Evolutionary conservation across 2,113 vertebrate genomes (phyloP).

Genomic region (Condylura cristata): DNA sequence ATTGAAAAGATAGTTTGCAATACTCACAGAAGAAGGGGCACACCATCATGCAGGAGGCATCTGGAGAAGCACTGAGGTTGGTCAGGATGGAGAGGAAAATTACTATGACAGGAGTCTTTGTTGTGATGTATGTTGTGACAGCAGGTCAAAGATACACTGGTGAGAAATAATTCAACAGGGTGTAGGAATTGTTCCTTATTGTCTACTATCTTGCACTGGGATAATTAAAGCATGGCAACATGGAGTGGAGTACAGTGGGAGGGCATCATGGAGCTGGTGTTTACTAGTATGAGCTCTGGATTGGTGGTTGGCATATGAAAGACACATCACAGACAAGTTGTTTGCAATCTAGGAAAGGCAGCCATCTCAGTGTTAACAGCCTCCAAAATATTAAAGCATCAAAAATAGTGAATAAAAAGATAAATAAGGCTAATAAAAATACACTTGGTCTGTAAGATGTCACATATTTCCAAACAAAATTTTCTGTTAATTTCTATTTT

Average conservation of each 20-base stretch:
- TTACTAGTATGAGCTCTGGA: background rate
- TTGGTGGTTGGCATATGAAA: background rate
- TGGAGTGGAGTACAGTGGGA: background rate
- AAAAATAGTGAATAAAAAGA: background rate
- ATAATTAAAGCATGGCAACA: background rate
- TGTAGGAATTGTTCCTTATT: background rate
- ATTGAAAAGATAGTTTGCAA: background rate
- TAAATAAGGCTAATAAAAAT: conserved; percentile 7
- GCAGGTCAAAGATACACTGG: background rate
- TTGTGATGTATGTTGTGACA: background rate
- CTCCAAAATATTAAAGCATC: background rate
- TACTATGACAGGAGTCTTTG: background rate
- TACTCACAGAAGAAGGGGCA: background rate
- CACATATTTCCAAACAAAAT: background rate
- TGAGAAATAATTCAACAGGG: background rate
- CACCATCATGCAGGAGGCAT: background rate
- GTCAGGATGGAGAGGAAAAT: background rate
- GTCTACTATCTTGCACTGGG: background rate
- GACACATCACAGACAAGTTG: background rate
- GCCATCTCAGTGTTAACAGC: background rate
- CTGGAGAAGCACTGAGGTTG: background rate
- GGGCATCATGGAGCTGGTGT: background rate
- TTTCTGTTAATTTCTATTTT: background rate
- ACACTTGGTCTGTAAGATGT: background rate
- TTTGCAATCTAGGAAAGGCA: background rate